These are phyloP conservation scores for Ataeniobius toweri DNA, from an alignment of 2,797 vertebrate genomes.

Conservation along the genomic window DNA sequence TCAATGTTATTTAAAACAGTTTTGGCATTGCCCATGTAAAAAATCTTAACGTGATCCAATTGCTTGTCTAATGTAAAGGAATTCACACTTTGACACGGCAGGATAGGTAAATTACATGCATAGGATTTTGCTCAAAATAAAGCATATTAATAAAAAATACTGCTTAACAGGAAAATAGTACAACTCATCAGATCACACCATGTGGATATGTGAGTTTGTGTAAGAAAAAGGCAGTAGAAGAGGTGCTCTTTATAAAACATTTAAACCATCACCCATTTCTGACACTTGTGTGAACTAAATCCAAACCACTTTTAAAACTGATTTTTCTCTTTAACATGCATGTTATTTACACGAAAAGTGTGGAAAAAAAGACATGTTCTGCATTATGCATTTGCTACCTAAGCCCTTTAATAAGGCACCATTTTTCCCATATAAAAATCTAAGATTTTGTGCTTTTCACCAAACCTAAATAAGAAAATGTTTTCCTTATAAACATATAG, in stretches of 20 bases:
- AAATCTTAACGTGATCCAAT: slow-evolving; percentile 31
- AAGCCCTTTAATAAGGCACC: slow-evolving; percentile 70
- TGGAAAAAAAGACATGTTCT: slow-evolving; percentile 25
- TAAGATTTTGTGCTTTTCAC: slow-evolving; percentile 46
- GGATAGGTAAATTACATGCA: slow-evolving; percentile 39
- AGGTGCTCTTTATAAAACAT: slow-evolving; percentile 18
- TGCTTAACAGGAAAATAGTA: slow-evolving; percentile 25
- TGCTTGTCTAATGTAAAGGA: slow-evolving; percentile 25
- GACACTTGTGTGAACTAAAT: slow-evolving; percentile 13
- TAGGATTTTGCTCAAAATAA: slow-evolving; percentile 34
- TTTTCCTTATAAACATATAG: slow-evolving; percentile 7
- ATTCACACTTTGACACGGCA: slow-evolving; percentile 24
- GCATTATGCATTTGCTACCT: slow-evolving; percentile 27
- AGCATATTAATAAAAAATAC: slow-evolving; percentile 18
- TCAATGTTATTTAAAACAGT: slow-evolving; percentile 47
- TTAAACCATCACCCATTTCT: slow-evolving; percentile 10
- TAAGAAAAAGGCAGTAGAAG: background rate
- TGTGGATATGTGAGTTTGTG: background rate
- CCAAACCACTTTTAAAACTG: slow-evolving; percentile 2
- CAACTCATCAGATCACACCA: slow-evolving; percentile 20
- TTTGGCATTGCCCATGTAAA: slow-evolving; percentile 59
- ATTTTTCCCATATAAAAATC: slow-evolving; percentile 26
- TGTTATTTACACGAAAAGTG: slow-evolving; percentile 35
- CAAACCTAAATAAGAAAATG: slow-evolving; percentile 25
- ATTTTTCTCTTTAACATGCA: slow-evolving; percentile 12